Percentiles rank a stretch among this genome's conserved stretches.
Conservation (phyloP, 2,113 vertebrate genomes). For the Scomber japonicus region DNA sequence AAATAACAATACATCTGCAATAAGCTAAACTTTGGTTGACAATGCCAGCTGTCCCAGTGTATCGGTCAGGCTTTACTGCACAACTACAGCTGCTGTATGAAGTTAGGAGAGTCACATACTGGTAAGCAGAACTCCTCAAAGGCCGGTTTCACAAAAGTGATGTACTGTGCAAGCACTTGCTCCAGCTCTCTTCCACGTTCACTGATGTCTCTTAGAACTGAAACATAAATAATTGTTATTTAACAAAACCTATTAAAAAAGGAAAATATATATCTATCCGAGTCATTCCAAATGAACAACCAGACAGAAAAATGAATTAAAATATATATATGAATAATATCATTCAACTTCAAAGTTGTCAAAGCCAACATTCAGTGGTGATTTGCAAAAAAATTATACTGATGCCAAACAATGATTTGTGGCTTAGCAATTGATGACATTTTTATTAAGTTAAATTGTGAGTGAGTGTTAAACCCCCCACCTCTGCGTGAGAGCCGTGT, state of each 20-base stretch:
- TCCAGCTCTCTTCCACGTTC: conserved; percentile 95
- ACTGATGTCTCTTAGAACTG: conserved; percentile 95
- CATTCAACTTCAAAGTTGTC: neutral
- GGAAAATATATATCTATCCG: neutral
- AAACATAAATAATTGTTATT: neutral
- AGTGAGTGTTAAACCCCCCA: conserved; percentile 62
- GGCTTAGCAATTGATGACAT: no score
- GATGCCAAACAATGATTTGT: no score
- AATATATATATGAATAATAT: no score
- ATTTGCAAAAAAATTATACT: neutral
- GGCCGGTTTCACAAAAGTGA: conserved; percentile 97
- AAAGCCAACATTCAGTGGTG: neutral
- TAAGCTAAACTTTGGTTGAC: no score
- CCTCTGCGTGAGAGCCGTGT: conserved; percentile 97
- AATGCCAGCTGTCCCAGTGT: no score
- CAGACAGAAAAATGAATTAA: neutral
- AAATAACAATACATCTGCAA: neutral
- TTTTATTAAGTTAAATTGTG: neutral
- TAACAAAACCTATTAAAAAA: neutral
- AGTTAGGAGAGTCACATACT: conserved; percentile 83
- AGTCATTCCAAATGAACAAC: neutral
- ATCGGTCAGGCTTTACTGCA: neutral
- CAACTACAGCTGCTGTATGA: neutral
- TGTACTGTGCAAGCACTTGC: conserved; percentile 95
- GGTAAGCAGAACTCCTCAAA: conserved; percentile 99